These are phyloP conservation scores for Nemoura dubitans DNA, from an alignment of 2,888 invertebrate genomes.

Conservation along the genomic window DNA sequence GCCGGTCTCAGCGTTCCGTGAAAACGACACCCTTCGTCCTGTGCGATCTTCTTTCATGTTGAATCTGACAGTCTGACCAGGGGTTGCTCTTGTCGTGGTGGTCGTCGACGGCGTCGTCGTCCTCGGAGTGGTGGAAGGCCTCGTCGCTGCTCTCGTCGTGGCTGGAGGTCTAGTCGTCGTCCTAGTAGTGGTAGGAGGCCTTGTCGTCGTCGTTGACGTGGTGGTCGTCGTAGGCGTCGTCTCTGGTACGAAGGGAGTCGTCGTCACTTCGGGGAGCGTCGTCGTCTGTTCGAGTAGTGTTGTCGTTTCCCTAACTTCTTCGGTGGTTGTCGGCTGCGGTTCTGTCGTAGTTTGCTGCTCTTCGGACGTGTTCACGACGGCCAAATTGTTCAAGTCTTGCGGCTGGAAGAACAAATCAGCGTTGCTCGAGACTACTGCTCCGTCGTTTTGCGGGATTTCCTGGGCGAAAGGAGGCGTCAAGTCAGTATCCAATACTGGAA, in stretches of 20 bases:
- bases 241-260: constrained; percentile 56
- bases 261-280: constrained; percentile 47
- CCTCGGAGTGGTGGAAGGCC: constrained; percentile 54
- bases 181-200: constrained; percentile 54
- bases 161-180: neutral
- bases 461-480: constrained; percentile 26
- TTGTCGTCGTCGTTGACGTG: constrained; percentile 56
- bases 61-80: constrained; percentile 24
- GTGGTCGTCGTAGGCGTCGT: constrained; percentile 59
- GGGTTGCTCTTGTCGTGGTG: constrained; percentile 57
- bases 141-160: constrained; percentile 52
- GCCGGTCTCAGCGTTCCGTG: neutral
- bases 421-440: neutral
- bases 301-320: constrained; percentile 30
- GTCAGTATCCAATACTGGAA: constrained; percentile 33
- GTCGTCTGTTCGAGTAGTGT: constrained; percentile 41
- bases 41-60: constrained; percentile 27
- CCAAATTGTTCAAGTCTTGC: constrained; percentile 57
- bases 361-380: constrained; percentile 54
- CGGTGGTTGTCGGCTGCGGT: constrained; percentile 26
- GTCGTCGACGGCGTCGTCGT: constrained; percentile 55
- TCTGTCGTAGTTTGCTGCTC: constrained; percentile 38
- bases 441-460: neutral
- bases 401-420: constrained; percentile 54
- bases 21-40: neutral